Evolutionary conservation across 2,797 vertebrate genomes (phyloP).

Genomic region (Triplophysa bombifrons): DNA sequence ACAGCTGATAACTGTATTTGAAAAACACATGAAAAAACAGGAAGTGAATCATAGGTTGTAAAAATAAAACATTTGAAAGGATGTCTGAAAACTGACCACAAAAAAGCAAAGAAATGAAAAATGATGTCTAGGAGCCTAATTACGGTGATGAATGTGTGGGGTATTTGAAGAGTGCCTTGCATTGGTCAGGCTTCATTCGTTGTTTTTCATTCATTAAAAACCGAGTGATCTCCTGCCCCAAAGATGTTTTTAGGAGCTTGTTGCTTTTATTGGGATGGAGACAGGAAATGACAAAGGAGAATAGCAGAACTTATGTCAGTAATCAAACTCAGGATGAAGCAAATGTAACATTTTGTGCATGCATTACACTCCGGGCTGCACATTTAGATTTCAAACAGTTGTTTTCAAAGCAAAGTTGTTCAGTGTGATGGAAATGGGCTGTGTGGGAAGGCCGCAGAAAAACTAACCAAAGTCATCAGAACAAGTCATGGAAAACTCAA

Average conservation of each 20-base stretch:
- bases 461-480: conserved; percentile 10
- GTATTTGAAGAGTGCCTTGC: not conserved
- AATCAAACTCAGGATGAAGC: not conserved
- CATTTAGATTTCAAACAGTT: conserved; percentile 60
- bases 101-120: conserved; percentile 15
- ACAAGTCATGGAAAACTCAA: conserved; percentile 17
- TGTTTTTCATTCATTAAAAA: not conserved
- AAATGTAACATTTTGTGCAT: not conserved
- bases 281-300: no score
- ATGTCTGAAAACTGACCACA: not conserved
- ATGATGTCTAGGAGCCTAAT: not conserved
- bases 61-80: conserved; percentile 28
- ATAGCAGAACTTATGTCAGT: not conserved
- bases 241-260: not conserved
- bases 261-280: not conserved
- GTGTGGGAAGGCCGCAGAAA: conserved; percentile 23
- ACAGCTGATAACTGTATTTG: not conserved
- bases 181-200: conserved; percentile 10
- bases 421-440: conserved; percentile 82
- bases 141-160: conserved; percentile 3
- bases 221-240: not conserved
- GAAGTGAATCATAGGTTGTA: not conserved
- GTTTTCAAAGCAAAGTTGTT: conserved; percentile 76
- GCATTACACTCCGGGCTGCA: conserved; percentile 41
- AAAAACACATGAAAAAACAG: no score